These are phyloP conservation scores for Caenorhabditis uteleia DNA, from an alignment of 2,888 invertebrate species.

Conservation along the genomic window DNA sequence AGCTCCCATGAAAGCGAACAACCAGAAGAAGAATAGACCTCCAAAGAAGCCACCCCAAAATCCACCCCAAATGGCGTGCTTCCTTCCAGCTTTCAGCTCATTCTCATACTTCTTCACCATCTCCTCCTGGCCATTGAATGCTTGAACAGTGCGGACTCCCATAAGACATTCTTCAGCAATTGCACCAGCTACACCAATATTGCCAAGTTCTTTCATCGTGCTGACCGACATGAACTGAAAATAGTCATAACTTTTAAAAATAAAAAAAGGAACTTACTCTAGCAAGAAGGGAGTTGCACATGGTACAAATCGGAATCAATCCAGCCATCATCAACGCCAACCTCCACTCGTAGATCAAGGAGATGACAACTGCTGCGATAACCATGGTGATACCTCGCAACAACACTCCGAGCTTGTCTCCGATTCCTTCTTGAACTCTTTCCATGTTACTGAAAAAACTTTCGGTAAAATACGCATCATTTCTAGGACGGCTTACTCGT, in stretches of 20 bases:
- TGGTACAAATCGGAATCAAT: slow-evolving; percentile 50
- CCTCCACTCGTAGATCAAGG: slow-evolving; percentile 58
- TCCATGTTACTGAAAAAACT: slow-evolving; percentile 34
- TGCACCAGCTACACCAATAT: slow-evolving; percentile 55
- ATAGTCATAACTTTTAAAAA: no score
- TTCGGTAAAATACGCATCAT: not conserved
- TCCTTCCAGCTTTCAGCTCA: slow-evolving; percentile 43
- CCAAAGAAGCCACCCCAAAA: slow-evolving; percentile 56
- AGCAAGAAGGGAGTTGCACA: slow-evolving; percentile 57
- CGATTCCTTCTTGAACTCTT: slow-evolving; percentile 56
- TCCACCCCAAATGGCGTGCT: slow-evolving; percentile 51
- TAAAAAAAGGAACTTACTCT: slow-evolving; percentile 48
- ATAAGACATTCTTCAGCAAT: slow-evolving; percentile 60
- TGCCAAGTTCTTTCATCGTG: slow-evolving; percentile 48
- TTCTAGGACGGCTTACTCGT: slow-evolving; percentile 45
- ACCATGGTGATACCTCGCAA: slow-evolving; percentile 56
- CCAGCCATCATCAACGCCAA: slow-evolving; percentile 59
- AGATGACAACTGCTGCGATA: slow-evolving; percentile 48
- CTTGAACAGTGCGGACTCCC: slow-evolving; percentile 61
- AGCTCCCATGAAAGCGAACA: slow-evolving; percentile 51
- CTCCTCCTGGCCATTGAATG: slow-evolving; percentile 59
- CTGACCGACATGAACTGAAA: slow-evolving; percentile 50
- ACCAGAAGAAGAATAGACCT: slow-evolving; percentile 54
- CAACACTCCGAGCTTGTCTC: slow-evolving; percentile 60
- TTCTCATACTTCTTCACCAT: slow-evolving; percentile 43